Evolutionary conservation across 1,140 invertebrate species (phyloP).

Genomic region (Drosophila erecta): DNA sequence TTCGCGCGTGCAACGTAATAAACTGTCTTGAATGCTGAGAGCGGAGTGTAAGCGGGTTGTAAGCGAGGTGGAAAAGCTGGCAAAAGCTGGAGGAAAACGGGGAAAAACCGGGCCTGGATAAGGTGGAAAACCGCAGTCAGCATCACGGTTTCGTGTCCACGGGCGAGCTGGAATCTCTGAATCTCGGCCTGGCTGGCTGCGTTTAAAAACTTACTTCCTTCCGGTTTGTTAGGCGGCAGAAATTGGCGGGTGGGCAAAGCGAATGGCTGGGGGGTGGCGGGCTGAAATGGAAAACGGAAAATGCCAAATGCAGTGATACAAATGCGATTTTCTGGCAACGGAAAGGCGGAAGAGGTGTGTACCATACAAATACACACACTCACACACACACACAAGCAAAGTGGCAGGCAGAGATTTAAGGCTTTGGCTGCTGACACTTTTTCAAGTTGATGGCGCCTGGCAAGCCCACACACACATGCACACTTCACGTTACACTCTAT

Average conservation of each 20-base stretch:
- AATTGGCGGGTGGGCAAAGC: constrained; percentile 36
- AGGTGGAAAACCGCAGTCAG: constrained; percentile 42
- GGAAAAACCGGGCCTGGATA: background rate
- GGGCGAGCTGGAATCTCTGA: constrained; percentile 40
- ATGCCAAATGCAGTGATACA: constrained; percentile 78
- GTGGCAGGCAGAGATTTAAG: constrained; percentile 76
- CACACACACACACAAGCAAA: constrained; percentile 29
- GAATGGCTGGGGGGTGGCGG: background rate
- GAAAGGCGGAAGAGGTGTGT: constrained; percentile 59
- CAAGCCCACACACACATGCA: constrained; percentile 4
- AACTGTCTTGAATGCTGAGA: constrained; percentile 41
- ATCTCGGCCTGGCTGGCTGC: constrained; percentile 39
- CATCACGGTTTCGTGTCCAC: constrained; percentile 40
- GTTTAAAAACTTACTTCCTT: constrained; percentile 81
- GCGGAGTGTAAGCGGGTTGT: no score
- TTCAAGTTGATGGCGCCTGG: constrained; percentile 76
- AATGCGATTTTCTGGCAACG: constrained; percentile 69
- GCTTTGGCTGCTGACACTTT: constrained; percentile 76
- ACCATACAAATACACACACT: constrained; percentile 19
- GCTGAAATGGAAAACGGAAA: constrained; percentile 32
- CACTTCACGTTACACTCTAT: constrained; percentile 70
- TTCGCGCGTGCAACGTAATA: constrained; percentile 76
- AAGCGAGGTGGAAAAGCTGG: constrained; percentile 4
- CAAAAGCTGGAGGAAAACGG: background rate
- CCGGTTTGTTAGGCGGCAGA: constrained; percentile 77